A percentile compares a stretch with the other conserved stretches of the same genome.
phyloP scores from a whole-genome alignment of 2,797 vertebrate genomes.

The Hipposideros larvatus region DNA sequence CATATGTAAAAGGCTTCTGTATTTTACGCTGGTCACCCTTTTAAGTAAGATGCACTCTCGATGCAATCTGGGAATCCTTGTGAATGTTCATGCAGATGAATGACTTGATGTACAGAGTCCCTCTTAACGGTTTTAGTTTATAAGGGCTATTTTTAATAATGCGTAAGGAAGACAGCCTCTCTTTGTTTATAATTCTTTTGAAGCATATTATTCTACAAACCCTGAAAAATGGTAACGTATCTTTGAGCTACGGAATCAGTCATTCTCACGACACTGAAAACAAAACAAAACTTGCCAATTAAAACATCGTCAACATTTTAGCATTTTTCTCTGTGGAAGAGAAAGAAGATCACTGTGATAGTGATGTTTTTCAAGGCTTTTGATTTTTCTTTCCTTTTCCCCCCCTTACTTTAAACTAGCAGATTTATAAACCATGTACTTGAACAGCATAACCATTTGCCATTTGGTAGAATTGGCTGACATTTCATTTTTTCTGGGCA shows the following conservation, averaged over 20 bases:
- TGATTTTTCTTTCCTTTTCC: constrained; percentile 70
- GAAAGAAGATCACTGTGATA: constrained; percentile 44
- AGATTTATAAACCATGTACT: constrained; percentile 86
- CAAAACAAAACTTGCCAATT: constrained; percentile 49
- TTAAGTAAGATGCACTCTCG: background rate
- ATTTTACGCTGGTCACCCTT: constrained; percentile 1
- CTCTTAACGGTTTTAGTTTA: background rate
- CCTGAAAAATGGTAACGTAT: constrained; percentile 46
- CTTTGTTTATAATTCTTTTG: constrained; percentile 40
- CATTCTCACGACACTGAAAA: constrained; percentile 49
- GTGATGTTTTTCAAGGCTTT: constrained; percentile 43
- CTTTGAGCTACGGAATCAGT: constrained; percentile 56
- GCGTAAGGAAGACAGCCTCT: background rate
- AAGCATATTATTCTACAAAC: constrained; percentile 31
- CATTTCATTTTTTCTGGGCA: constrained; percentile 91
- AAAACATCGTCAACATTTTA: constrained; percentile 69
- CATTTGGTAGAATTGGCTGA: constrained; percentile 91
- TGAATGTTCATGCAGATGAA: background rate
- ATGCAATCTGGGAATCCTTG: background rate
- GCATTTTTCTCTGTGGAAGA: constrained; percentile 47
- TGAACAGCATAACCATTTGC: constrained; percentile 88
- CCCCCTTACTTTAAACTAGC: constrained; percentile 78
- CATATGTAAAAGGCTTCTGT: background rate
- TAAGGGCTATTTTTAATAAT: background rate
- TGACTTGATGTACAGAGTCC: background rate